phyloP scores from a whole-genome alignment of 2,888 invertebrate species.

The Anoncus sp. region DNA sequence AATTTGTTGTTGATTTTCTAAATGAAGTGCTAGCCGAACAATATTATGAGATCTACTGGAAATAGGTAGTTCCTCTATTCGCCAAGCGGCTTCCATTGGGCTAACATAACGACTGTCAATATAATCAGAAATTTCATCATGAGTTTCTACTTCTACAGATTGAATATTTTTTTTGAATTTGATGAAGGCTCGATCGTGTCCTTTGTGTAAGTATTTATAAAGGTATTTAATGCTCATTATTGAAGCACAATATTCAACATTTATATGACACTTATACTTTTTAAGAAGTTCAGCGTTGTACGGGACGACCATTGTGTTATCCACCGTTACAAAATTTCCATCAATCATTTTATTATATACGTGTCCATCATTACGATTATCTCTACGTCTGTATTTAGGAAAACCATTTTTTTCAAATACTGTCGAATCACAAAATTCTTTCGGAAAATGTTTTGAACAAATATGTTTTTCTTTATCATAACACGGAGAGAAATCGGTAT shows the following conservation, averaged over 20 bases:
- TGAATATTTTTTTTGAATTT: background rate
- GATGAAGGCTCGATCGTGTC: slow-evolving; percentile 48
- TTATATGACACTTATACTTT: slow-evolving; percentile 60
- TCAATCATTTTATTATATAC: slow-evolving; percentile 37
- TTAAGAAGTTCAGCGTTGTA: slow-evolving; percentile 51
- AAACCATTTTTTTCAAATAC: slow-evolving; percentile 27
- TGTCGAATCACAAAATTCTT: background rate
- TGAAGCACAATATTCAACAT: slow-evolving; percentile 63
- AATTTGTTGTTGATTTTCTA: too few relatives aligned
- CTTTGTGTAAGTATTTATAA: slow-evolving; percentile 61
- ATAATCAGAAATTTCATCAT: slow-evolving; percentile 44
- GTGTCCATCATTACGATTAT: slow-evolving; percentile 13
- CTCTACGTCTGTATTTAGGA: slow-evolving; percentile 38
- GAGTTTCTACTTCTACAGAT: slow-evolving; percentile 1
- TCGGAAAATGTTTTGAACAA: too few relatives aligned
- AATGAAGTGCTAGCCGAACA: too few relatives aligned
- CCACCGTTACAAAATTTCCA: slow-evolving; percentile 37
- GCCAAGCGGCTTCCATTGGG: slow-evolving; percentile 64
- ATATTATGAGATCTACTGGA: too few relatives aligned
- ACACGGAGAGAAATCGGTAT: slow-evolving; percentile 17
- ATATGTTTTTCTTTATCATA: background rate
- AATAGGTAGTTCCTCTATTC: slow-evolving; percentile 61
- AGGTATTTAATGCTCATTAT: slow-evolving; percentile 58
- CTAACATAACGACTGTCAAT: slow-evolving; percentile 58
- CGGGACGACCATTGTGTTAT: slow-evolving; percentile 61